Conservation (phyloP, 2,797 vertebrate genomes). For the Prionace glauca region DNA sequence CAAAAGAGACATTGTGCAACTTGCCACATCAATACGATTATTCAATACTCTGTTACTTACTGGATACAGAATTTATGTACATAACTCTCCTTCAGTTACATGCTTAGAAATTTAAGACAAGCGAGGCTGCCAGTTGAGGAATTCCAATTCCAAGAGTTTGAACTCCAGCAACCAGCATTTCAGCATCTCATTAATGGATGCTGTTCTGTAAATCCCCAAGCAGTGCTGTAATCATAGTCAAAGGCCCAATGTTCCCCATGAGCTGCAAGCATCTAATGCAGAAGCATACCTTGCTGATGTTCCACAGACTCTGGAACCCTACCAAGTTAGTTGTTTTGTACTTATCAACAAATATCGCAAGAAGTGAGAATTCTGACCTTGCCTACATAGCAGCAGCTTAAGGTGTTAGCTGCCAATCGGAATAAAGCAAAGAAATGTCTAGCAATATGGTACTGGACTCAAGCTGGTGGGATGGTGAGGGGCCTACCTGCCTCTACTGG, state of each 20-base stretch:
- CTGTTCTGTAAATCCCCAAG: background rate
- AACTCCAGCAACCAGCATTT: background rate
- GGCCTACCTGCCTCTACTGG: no score
- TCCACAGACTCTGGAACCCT: background rate
- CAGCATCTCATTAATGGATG: background rate
- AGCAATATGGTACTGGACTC: background rate
- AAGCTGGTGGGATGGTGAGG: no score
- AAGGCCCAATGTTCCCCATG: background rate
- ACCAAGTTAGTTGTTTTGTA: background rate
- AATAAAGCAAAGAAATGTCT: background rate
- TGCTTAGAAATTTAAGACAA: no score
- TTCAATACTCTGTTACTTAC: background rate
- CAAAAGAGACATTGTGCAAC: background rate
- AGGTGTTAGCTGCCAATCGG: background rate
- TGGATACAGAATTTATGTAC: background rate
- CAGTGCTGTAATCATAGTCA: background rate
- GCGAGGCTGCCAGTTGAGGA: background rate
- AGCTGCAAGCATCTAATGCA: background rate
- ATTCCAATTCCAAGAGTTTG: background rate
- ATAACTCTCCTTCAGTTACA: no score
- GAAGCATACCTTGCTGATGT: background rate
- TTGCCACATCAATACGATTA: background rate
- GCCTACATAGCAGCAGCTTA: background rate
- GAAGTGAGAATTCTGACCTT: background rate
- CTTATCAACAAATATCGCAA: background rate